phyloP scores from a whole-genome alignment of 1,140 invertebrate species.

The Sminthurinus signatus region DNA sequence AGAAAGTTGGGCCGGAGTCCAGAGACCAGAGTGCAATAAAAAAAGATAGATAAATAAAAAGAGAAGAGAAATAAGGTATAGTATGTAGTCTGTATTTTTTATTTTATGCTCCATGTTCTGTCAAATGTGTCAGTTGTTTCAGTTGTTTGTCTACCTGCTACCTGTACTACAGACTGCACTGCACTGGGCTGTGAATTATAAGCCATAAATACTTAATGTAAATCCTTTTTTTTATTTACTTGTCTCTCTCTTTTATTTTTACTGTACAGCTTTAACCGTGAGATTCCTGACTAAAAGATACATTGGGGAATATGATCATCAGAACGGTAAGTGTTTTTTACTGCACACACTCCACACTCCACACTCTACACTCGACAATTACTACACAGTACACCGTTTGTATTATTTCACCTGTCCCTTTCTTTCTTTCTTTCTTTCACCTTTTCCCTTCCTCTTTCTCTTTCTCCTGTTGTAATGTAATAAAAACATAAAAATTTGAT shows the following conservation, averaged over 20 bases:
- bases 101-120: too few relatives aligned
- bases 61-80: too few relatives aligned
- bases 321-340: constrained; percentile 60
- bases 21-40: too few relatives aligned
- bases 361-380: too few relatives aligned
- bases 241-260: constrained; percentile 29
- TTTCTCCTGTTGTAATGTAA: too few relatives aligned
- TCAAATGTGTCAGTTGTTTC: too few relatives aligned
- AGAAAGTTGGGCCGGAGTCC: too few relatives aligned
- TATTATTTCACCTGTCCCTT: too few relatives aligned
- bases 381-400: too few relatives aligned
- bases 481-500: constrained; percentile 15
- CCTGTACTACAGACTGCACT: not conserved
- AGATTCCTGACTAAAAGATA: constrained; percentile 81
- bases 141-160: too few relatives aligned
- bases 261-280: constrained; percentile 78
- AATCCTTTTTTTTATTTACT: constrained; percentile 24
- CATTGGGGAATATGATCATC: constrained; percentile 89
- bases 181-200: not conserved
- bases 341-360: constrained; percentile 1
- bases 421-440: not conserved
- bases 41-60: too few relatives aligned
- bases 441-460: constrained; percentile 5
- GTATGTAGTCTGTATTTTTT: too few relatives aligned
- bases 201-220: constrained; percentile 21